Evolutionary conservation across 1,140 invertebrate genomes (phyloP).

Genomic region (Aphidius ervi): DNA sequence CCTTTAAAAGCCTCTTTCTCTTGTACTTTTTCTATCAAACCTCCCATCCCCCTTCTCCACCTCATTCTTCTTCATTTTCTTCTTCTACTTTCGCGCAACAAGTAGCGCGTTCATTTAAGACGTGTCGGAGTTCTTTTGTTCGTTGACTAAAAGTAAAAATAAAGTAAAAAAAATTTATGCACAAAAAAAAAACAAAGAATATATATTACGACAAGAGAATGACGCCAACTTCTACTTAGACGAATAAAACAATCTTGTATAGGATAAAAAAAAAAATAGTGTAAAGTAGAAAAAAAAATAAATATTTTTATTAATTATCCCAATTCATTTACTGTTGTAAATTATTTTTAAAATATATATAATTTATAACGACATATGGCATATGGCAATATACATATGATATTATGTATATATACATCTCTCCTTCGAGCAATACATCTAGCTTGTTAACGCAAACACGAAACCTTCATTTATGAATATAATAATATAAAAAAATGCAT

Average conservation of each 20-base stretch:
- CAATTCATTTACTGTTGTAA: too few species aligned
- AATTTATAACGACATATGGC: too few species aligned
- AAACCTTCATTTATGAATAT: slow-evolving; percentile 16
- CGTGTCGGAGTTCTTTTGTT: slow-evolving; percentile 53
- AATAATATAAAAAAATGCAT: slow-evolving; percentile 25
- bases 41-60: slow-evolving; percentile 20
- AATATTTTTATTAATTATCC: not conserved
- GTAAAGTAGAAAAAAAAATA: slow-evolving; percentile 1
- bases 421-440: slow-evolving; percentile 36
- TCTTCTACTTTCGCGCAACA: slow-evolving; percentile 43
- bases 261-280: not conserved
- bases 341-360: too few species aligned
- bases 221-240: slow-evolving; percentile 24
- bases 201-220: not conserved
- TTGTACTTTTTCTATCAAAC: slow-evolving; percentile 21
- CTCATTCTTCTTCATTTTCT: slow-evolving; percentile 22
- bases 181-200: not conserved
- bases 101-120: slow-evolving; percentile 56
- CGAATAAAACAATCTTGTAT: slow-evolving; percentile 22
- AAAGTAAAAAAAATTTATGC: slow-evolving; percentile 13
- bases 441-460: slow-evolving; percentile 42
- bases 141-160: slow-evolving; percentile 42
- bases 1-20: slow-evolving; percentile 23
- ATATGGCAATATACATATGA: too few species aligned
- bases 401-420: slow-evolving; percentile 33